Percentiles rank a stretch among this genome's conserved stretches.
Evolutionary conservation across 2,797 vertebrate genomes (phyloP).

Genomic region (Spinus olivaceus): DNA sequence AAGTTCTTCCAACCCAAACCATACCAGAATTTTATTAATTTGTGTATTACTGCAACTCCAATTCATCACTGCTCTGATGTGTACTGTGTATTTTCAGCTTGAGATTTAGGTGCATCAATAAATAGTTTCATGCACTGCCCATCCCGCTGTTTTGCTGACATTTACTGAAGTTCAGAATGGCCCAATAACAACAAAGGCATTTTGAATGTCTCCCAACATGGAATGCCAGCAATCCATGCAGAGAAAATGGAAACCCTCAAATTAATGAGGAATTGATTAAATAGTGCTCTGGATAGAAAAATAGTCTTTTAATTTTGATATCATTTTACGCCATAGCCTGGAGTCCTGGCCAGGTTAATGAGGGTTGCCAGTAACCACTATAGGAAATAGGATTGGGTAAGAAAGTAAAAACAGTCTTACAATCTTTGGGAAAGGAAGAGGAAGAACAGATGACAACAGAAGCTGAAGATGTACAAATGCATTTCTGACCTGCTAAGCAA

Average conservation of each 20-base stretch:
- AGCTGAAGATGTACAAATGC: not conserved
- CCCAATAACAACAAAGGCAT: not conserved
- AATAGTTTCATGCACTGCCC: not conserved
- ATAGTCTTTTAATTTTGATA: not conserved
- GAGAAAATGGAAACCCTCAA: not conserved
- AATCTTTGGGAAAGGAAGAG: not conserved
- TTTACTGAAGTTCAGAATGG: not conserved
- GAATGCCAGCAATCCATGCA: not conserved
- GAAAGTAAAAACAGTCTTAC: not conserved
- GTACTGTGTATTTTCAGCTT: not conserved
- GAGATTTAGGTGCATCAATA: not conserved
- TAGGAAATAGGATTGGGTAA: not conserved
- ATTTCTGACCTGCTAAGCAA: not conserved
- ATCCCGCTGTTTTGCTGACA: not conserved
- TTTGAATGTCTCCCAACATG: not conserved
- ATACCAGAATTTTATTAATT: rapidly evolving
- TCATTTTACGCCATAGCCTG: not conserved
- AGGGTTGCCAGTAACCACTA: not conserved
- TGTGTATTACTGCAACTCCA: not conserved
- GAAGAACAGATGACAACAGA: not conserved
- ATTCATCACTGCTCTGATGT: not conserved
- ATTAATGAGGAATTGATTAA: not conserved
- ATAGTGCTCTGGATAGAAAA: not conserved
- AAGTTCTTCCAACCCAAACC: not conserved
- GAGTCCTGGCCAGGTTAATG: not conserved